These are phyloP conservation scores for Amblyopsis rosae DNA, from an alignment of 2,113 vertebrate genomes.

Conservation along the genomic window DNA sequence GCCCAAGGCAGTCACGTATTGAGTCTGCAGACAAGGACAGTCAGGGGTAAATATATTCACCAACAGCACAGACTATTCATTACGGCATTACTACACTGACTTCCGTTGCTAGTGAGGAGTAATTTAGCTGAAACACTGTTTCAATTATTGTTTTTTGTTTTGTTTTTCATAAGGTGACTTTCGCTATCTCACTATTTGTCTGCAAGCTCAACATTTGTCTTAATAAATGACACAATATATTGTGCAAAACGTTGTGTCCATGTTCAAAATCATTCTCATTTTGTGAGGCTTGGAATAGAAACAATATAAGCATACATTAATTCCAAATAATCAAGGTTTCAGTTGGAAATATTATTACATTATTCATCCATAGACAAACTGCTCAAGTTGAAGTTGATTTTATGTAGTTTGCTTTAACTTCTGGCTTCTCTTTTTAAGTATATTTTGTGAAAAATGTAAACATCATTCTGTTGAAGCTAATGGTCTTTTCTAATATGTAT, in stretches of 20 bases:
- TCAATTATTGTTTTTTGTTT: constrained; percentile 8
- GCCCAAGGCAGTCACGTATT: constrained; percentile 22
- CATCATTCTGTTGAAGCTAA: constrained; percentile 43
- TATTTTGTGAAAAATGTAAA: constrained; percentile 38
- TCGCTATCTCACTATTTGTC: too few relatives aligned
- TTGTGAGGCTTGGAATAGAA: not conserved
- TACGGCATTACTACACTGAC: constrained; percentile 24
- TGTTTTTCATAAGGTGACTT: too few relatives aligned
- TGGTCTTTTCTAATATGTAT: constrained; percentile 38
- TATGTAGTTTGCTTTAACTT: not conserved
- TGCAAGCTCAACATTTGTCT: not conserved
- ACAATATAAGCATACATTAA: not conserved
- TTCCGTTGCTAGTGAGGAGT: constrained; percentile 18
- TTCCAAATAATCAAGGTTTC: not conserved
- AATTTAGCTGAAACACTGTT: constrained; percentile 23
- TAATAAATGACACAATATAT: not conserved
- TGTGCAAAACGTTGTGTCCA: constrained; percentile 15
- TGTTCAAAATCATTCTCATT: constrained; percentile 15
- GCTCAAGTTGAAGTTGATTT: not conserved
- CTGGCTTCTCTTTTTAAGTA: constrained; percentile 4
- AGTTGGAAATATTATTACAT: not conserved
- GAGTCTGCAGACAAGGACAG: constrained; percentile 19
- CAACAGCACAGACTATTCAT: constrained; percentile 27
- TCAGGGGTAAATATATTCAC: constrained; percentile 29
- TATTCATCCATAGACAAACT: not conserved